Evolutionary conservation across 2,888 invertebrate genomes (phyloP), one percentile per base, ranked within the genome.

Genomic region (Nomada fucata): DNA sequence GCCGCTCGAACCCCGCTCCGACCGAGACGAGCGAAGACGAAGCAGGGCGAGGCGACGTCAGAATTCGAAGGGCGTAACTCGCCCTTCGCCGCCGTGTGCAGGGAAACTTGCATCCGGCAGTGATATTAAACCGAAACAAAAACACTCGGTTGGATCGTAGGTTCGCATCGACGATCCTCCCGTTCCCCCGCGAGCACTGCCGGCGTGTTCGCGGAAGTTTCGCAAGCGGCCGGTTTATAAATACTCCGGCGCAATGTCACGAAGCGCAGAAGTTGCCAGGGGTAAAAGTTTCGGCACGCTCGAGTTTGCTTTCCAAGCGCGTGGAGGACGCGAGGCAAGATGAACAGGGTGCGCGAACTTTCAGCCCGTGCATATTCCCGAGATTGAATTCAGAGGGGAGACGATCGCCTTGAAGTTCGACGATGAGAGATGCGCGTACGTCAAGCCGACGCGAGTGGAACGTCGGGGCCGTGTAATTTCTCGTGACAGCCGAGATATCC

Each of bases 351-450:
- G 36, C 42, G 63, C 44, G 29, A 86, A 86, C 76, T 86, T 86
- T 80, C 78, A 44, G 42, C 64, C 11, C 11, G 61, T 72, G 79
- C 80, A 82, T 82, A 86, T 83, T 85, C 76, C 44, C 64, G 76
- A 82, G 82, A 87, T 87, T 86, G 86, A 86, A 87, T 86, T 83
- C 82, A n/a, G 64, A 50, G 63, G 60, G 57, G 63, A 63, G 79
- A 61, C 75, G 80, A 74, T 78, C 78, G 63, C 61, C 71, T 63
- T 52, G 61, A 80, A 84, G 71, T 84, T 84, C 50, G 57, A 3
- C 44, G 50, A 60, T 61, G 77, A 78, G 65, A 67, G 81, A 83
- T 61, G 73, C 80, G 55, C 52, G 69, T 47, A 69, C 82, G 72
- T 67, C 71, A 50, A 69, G 23, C 63, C 59, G 29, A 47, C 57